Base-by-base conservation (phyloP, 2,797 vertebrate species). In the Pteropus rufus region DNA sequence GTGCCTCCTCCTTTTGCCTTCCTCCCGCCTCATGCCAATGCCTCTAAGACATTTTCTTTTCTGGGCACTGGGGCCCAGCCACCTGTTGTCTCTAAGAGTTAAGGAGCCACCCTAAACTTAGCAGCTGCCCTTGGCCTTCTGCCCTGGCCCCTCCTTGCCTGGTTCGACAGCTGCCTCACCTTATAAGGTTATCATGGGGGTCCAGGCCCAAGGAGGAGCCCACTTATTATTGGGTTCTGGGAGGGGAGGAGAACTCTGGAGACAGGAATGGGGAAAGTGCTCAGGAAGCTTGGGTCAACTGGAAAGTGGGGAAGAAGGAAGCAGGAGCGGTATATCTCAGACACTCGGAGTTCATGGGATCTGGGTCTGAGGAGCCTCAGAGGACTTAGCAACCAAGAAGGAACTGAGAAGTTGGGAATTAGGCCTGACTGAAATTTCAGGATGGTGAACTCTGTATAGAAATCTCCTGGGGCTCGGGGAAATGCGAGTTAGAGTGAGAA, bases 1-100 rank as follows among this genome's bases (percentile, higher is more conserved):
- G 54, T 73, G 49, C 88, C 93, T 85, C 52, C 52, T 58, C 76
- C 64, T 41, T 23, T 21, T 81, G 62, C 83, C 93, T 76, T 85
- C 69, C 91, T 88, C 46, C 54, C 91, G 67, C 14, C 36, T 69
- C 96, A 87, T 95, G 92, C 97, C 95, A 96, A 92, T 96, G 92
- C 86, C 92, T 93, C 91, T 97, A 97, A 97, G 98, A 97, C 97
- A 98, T 93, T 96, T 98, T 97, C 98, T 96, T 98, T 98, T 98
- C 96, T 96, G 96, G 95, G 98, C 89, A 90, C 88, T 76, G 82
- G 83, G 77, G 87, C 76, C 88, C 9, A 96, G 95, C 95, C 97
- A 97, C 97, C 97, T 98, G 98, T 98, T 91, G 95, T 93, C 94
- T 97, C 97, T 91, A 89, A 96, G 90, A 72, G 75, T 44, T 87